A percentile compares a stretch with the other conserved stretches of the same genome.
phyloP scores from a whole-genome alignment of 2,113 vertebrate species.

The Zeus faber region DNA sequence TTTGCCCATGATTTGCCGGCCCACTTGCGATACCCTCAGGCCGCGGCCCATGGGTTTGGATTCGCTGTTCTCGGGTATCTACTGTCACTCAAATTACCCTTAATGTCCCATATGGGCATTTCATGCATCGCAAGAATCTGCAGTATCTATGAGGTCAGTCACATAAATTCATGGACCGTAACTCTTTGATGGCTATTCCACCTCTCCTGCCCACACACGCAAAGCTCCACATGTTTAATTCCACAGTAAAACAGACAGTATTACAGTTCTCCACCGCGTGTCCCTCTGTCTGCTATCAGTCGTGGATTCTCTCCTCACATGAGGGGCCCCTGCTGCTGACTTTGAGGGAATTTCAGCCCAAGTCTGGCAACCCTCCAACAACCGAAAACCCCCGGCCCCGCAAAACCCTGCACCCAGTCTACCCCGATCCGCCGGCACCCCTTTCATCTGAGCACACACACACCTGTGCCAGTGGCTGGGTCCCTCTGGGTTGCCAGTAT shows the following conservation, averaged over 20 bases:
- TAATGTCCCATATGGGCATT: background rate
- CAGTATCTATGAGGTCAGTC: background rate
- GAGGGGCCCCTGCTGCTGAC: constrained; percentile 31
- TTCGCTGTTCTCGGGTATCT: background rate
- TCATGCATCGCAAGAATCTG: background rate
- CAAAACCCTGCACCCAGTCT: background rate
- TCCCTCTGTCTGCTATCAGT: constrained; percentile 10
- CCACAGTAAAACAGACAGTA: background rate
- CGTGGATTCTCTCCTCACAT: constrained; percentile 24
- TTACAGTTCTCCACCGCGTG: background rate
- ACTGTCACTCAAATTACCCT: background rate
- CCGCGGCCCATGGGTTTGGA: too few species aligned
- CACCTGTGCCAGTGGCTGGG: constrained; percentile 44
- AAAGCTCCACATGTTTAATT: background rate
- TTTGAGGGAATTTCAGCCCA: constrained; percentile 16
- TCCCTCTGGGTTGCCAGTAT: constrained; percentile 30
- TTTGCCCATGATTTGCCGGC: too few species aligned
- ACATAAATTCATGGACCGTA: background rate
- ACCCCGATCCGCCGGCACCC: background rate
- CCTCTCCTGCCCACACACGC: constrained; percentile 2
- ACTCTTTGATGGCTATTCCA: constrained; percentile 4
- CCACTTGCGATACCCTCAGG: too few species aligned
- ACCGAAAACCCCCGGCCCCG: constrained; percentile 3
- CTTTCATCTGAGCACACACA: constrained; percentile 39
- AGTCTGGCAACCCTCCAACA: constrained; percentile 51